Base-by-base conservation (phyloP, 2,797 vertebrate species). In the Lacerta bilineata region DNA sequence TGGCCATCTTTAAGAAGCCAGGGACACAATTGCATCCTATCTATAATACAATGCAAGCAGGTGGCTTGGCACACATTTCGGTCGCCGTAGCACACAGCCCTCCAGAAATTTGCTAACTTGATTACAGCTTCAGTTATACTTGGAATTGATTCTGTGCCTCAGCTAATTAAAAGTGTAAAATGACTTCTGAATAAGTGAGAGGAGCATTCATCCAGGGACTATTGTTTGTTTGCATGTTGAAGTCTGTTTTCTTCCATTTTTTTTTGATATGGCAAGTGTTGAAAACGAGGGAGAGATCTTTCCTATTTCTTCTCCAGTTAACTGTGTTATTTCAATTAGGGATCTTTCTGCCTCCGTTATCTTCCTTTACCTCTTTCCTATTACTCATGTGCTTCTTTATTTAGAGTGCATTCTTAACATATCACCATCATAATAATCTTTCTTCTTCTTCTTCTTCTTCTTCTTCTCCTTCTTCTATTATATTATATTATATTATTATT, bases 161-260 rank as follows among this genome's bases (percentile, higher is more conserved):
- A 90, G 66, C 86, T 94, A 94, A 93, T 94, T 90, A 90, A 86
- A 93, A 88, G 23, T 25, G 86, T 85, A 94, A 93, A 64, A 93
- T 91, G 93, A 91, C 92, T 92, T 94, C 33, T 88, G 83, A 91
- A 59, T 8, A 39, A 72, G 83, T 55, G 89, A 50, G 55, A 90
- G 0, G 0, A 90, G 85, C 41, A 81, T 89, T 23, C 46, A 15
- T 59, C 4, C 27, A 89, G 61, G 59, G 84, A 89, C 89, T 90
- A 88, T 83, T 87, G 85, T 91, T 93, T 91, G 59, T 88, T 85
- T 43, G 1, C 13, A 1, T 85, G 55, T 59, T 89, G 84, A 91
- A 93, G 23, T 68, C 25, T 25, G 41, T 83, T 88, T 92, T 88
- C 87, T 15, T 89, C 50, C 66, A 43, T 74, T 90, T 43, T 41